These are phyloP conservation scores for Nipponia nippon DNA, from an alignment of 2,113 vertebrate genomes.

Conservation along the genomic window DNA sequence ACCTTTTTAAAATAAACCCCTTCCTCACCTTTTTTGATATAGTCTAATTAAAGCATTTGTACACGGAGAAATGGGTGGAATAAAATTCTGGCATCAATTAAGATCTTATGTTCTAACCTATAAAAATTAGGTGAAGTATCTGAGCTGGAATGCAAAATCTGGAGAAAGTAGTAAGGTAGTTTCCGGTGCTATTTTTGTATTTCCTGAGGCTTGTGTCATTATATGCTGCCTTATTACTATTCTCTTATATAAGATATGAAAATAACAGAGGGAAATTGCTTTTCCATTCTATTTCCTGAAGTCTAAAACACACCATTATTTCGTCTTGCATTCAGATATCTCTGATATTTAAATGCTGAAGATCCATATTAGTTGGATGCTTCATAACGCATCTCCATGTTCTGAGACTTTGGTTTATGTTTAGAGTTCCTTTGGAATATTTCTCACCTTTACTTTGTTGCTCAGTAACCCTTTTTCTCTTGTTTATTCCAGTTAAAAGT, in stretches of 20 bases:
- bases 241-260: slow-evolving; percentile 33
- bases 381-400: background rate
- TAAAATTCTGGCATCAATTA: background rate
- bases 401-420: background rate
- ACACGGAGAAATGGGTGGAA: background rate
- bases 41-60: background rate
- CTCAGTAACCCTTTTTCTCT: background rate
- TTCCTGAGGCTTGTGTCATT: slow-evolving; percentile 33
- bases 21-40: background rate
- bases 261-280: slow-evolving; percentile 51
- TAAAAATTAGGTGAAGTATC: slow-evolving; percentile 31
- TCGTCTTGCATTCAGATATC: slow-evolving; percentile 26
- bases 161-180: slow-evolving; percentile 28
- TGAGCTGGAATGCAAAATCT: slow-evolving; percentile 46
- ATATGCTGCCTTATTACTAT: slow-evolving; percentile 14
- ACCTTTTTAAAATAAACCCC: background rate
- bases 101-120: slow-evolving; percentile 4
- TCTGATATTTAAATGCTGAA: slow-evolving; percentile 4
- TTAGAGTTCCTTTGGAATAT: background rate
- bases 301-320: slow-evolving; percentile 23
- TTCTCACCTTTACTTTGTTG: background rate
- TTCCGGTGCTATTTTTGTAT: slow-evolving; percentile 34
- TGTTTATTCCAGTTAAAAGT: background rate
- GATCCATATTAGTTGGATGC: background rate
- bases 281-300: slow-evolving; percentile 49